Percentiles rank a stretch among this genome's conserved stretches.
phyloP scores from a whole-genome alignment of 2,113 vertebrate genomes.

The Eidolon helvum region DNA sequence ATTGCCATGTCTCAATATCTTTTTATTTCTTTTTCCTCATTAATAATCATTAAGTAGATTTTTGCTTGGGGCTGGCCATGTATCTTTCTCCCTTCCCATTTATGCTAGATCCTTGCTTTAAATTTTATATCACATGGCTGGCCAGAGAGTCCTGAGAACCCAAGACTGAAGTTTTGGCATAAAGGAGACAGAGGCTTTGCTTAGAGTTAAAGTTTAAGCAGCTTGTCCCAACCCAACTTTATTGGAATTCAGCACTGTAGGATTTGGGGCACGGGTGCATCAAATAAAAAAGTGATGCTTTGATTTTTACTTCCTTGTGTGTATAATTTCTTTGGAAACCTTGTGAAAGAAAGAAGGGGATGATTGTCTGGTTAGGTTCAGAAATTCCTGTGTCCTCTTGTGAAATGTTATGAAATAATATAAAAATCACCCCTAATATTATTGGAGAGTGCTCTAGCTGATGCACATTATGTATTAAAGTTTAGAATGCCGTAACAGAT shows the following conservation, averaged over 20 bases:
- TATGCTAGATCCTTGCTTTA: neutral
- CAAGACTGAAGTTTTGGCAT: neutral
- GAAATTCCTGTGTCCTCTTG: neutral
- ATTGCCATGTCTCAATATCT: neutral
- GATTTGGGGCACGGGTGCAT: neutral
- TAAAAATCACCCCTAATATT: neutral
- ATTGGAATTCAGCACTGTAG: neutral
- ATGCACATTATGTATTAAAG: neutral
- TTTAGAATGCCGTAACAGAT: neutral
- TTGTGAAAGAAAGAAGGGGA: neutral
- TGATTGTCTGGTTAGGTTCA: neutral
- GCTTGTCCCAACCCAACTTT: neutral
- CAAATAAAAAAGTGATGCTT: neutral
- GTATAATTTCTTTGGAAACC: neutral
- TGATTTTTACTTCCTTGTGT: neutral
- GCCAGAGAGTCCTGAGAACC: neutral
- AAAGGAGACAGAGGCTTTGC: neutral
- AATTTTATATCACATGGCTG: neutral
- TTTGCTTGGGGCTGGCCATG: neutral
- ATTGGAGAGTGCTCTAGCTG: neutral
- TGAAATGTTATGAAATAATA: neutral
- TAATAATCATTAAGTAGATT: neutral
- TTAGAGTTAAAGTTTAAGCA: slow-evolving; percentile 4
- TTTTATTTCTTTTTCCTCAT: neutral
- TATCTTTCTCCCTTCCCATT: neutral